Base-by-base conservation (phyloP, 2,113 vertebrate species). In the Ochotona princeps region DNA sequence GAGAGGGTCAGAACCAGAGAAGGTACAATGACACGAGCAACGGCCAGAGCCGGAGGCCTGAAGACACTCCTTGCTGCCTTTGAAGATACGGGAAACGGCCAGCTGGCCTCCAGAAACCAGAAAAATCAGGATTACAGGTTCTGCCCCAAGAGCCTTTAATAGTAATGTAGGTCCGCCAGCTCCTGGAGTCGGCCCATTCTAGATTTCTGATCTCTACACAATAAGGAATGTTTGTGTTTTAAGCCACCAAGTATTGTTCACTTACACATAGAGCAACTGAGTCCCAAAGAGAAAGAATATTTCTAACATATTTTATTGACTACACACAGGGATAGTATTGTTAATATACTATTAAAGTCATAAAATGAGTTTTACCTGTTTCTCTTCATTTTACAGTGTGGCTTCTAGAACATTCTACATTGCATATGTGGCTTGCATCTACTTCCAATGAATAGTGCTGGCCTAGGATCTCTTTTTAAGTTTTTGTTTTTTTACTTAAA, bases 361-460 rank as follows among this genome's bases (percentile, higher is more conserved):
- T 93, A 49, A 92, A 92, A 74, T 66, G n/a, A 13, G 67, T 75
- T 67, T 80, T 14, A 81, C 17, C 21, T 79, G 9, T 66, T 87
- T 11, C n/a, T 74, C n/a, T 78, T 87, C 70, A 80, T n/a, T 78
- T 13, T 12, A 32, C 35, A 47, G 38, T 35, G 11, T 60, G 30
- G 15, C 72, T 83, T 88, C 35, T 44, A 61, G 35, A 91, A 78
- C 47, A 44, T 5, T 63, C 61, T 80, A 44, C 85, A 66, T 49
- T 79, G 25, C 12, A 14, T 49, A 13, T 66, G 51, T 78, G 38
- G 30, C 49, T 54, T 83, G 63, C 23, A 73, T 49, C 23, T 47
- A 57, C 69, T 83, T 78, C n/a, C 54, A 92, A 63, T 61, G 18
- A 79, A 83, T 23, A 82, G 20, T 49, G 18, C 57, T 38, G 32